Evolutionary conservation across 2,888 invertebrate genomes (phyloP).

Genomic region (Macropis europaea): DNA sequence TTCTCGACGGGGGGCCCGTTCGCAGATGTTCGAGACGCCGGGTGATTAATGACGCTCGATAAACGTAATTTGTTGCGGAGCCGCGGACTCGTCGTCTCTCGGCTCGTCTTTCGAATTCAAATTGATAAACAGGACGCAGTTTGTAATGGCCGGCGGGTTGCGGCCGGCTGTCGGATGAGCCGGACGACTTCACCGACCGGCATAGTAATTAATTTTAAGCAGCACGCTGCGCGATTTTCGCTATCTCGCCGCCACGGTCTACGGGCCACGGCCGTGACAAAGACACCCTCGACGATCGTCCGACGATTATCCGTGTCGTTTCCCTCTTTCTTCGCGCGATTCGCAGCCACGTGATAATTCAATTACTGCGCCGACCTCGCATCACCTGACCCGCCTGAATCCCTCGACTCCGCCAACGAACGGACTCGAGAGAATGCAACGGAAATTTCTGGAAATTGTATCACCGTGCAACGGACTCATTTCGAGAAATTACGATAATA

Average conservation of each 20-base stretch:
- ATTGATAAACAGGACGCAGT: slow-evolving; percentile 71
- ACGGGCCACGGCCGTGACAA: slow-evolving; percentile 28
- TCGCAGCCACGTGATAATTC: slow-evolving; percentile 23
- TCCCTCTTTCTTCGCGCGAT: background rate
- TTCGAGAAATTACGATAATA: no score
- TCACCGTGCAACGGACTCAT: no score
- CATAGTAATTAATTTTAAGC: slow-evolving; percentile 77
- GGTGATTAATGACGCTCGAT: slow-evolving; percentile 64
- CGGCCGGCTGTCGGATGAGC: slow-evolving; percentile 69
- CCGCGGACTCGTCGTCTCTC: slow-evolving; percentile 58
- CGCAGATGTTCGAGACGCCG: slow-evolving; percentile 64
- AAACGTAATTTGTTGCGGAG: slow-evolving; percentile 65
- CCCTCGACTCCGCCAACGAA: no score
- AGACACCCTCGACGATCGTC: slow-evolving; percentile 28
- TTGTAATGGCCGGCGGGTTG: slow-evolving; percentile 59
- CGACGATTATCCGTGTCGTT: slow-evolving; percentile 7
- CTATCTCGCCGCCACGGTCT: slow-evolving; percentile 63
- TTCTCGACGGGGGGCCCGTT: slow-evolving; percentile 44
- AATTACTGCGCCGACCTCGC: slow-evolving; percentile 19
- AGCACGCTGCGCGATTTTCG: slow-evolving; percentile 73
- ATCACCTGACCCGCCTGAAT: no score
- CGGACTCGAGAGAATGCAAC: no score
- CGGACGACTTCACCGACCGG: slow-evolving; percentile 70
- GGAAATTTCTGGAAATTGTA: no score
- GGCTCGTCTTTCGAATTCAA: slow-evolving; percentile 65